Conservation (phyloP, 1,140 invertebrate genomes). For the Micrasema minimum region DNA sequence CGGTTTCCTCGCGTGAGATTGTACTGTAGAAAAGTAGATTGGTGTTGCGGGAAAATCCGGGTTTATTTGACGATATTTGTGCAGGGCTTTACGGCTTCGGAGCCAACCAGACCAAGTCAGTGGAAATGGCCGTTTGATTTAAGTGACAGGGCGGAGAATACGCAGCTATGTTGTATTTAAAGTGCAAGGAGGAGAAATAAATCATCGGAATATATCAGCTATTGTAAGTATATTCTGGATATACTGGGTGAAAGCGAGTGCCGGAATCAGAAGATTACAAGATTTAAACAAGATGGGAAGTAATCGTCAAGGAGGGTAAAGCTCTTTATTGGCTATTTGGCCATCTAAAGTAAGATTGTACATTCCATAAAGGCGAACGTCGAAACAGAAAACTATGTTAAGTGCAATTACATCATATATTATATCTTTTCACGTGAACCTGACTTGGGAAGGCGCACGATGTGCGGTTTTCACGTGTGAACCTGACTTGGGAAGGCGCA, state of each 20-base stretch:
- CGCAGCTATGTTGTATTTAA: constrained; percentile 5
- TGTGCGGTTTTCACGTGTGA: too few relatives aligned
- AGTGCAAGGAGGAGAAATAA: not conserved
- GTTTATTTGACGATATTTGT: not conserved
- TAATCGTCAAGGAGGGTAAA: not conserved
- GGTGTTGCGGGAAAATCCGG: not conserved
- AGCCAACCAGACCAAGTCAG: constrained; percentile 12
- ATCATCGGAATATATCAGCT: not conserved
- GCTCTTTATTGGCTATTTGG: too few relatives aligned
- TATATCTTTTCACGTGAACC: too few relatives aligned
- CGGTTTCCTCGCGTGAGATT: too few relatives aligned
- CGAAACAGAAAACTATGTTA: too few relatives aligned
- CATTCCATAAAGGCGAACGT: too few relatives aligned
- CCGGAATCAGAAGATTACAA: too few relatives aligned
- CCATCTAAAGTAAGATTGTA: too few relatives aligned
- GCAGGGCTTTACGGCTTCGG: constrained; percentile 7
- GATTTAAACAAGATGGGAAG: not conserved
- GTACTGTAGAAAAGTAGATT: constrained; percentile 5
- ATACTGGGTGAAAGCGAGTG: not conserved
- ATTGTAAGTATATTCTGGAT: not conserved
- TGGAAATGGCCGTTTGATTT: constrained; percentile 1
- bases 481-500: too few relatives aligned
- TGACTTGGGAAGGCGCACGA: too few relatives aligned
- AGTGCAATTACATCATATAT: too few relatives aligned
- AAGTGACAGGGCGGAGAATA: constrained; percentile 2